These are phyloP conservation scores for Ischnus inquisitorius DNA, from an alignment of 2,888 invertebrate genomes.

Conservation along the genomic window DNA sequence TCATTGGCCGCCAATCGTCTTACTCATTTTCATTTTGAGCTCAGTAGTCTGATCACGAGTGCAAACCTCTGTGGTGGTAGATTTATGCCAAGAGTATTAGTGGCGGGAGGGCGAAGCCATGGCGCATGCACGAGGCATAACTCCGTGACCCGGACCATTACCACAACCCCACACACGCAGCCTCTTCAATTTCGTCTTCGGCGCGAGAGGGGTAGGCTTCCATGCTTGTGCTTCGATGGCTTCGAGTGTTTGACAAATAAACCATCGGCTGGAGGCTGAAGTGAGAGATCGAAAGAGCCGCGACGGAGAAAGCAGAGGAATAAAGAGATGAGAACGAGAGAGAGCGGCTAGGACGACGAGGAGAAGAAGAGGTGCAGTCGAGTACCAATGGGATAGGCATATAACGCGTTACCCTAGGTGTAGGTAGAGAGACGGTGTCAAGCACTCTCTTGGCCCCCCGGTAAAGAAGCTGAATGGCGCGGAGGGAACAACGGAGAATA, in stretches of 20 bases:
- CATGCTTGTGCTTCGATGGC: constrained; percentile 30
- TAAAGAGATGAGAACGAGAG: constrained; percentile 43
- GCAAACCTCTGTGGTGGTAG: not conserved
- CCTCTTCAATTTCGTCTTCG: constrained; percentile 76
- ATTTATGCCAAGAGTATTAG: not conserved
- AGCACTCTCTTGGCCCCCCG: constrained; percentile 67
- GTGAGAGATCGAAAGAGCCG: constrained; percentile 54
- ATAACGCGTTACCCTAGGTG: constrained; percentile 64
- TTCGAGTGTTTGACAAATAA: constrained; percentile 78
- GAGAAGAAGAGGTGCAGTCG: constrained; percentile 70
- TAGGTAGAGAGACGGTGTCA: constrained; percentile 71
- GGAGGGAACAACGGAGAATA: constrained; percentile 45
- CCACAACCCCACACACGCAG: constrained; percentile 63
- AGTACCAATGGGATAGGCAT: constrained; percentile 71
- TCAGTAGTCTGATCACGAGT: not conserved
- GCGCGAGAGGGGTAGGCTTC: not conserved
- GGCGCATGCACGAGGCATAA: constrained; percentile 42
- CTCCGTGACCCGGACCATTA: constrained; percentile 69
- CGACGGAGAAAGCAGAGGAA: constrained; percentile 42
- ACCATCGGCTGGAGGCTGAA: constrained; percentile 60
- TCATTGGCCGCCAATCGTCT: not conserved
- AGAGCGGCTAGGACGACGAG: constrained; percentile 16
- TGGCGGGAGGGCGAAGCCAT: constrained; percentile 23
- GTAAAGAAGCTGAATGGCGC: constrained; percentile 39
- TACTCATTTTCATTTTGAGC: not conserved